A percentile compares a stretch with the other conserved stretches of the same genome.
phyloP scores from a whole-genome alignment of 2,113 vertebrate species.

The Boleophthalmus pectinirostris region DNA sequence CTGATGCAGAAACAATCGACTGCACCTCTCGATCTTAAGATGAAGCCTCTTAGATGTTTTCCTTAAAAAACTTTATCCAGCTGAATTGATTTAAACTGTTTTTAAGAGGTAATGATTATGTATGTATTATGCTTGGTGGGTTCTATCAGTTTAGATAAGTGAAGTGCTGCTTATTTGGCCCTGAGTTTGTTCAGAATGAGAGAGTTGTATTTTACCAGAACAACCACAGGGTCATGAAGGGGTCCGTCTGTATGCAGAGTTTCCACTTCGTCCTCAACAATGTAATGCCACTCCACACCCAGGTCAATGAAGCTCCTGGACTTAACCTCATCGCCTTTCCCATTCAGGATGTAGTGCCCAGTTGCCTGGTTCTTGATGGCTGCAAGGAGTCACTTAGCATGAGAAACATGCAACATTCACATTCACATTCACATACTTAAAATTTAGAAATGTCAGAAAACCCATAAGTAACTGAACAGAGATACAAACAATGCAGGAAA shows the following conservation, averaged over 20 bases:
- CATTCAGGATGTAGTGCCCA: conserved; percentile 95
- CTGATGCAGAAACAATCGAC: too few relatives aligned
- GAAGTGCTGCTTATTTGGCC: neutral
- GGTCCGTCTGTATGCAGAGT: conserved; percentile 93
- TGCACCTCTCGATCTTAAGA: too few relatives aligned
- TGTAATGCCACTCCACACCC: conserved; percentile 95
- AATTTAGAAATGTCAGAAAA: neutral
- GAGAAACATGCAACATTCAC: neutral
- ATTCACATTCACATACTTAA: too few relatives aligned
- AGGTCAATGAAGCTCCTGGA: conserved; percentile 92
- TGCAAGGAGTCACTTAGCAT: conserved; percentile 70
- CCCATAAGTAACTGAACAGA: neutral
- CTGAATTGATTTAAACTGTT: neutral
- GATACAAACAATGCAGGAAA: neutral
- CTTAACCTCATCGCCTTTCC: conserved; percentile 88
- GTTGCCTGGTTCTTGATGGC: conserved; percentile 98
- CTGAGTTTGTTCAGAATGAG: neutral
- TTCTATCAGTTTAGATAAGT: too few relatives aligned
- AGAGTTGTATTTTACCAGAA: conserved; percentile 82
- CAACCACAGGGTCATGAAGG: conserved; percentile 86
- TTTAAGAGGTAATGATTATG: too few relatives aligned
- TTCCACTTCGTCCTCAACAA: conserved; percentile 85
- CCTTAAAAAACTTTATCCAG: too few relatives aligned
- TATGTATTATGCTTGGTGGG: neutral
- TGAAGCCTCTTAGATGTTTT: too few relatives aligned